These are phyloP conservation scores for Austrofundulus limnaeus DNA, from an alignment of 2,113 vertebrate genomes.

Conservation along the genomic window DNA sequence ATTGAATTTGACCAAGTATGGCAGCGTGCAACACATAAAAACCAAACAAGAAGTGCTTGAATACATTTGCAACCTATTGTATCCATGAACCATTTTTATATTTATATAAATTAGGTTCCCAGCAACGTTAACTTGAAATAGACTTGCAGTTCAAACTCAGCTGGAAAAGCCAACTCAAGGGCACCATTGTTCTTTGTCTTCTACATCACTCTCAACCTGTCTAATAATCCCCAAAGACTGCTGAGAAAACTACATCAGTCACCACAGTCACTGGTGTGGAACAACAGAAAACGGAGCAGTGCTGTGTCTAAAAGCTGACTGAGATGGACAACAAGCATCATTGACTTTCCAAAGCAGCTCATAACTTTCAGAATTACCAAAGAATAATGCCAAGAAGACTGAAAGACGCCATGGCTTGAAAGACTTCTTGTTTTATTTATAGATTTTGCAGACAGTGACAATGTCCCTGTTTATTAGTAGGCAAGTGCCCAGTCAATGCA, in stretches of 20 bases:
- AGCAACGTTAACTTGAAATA: not conserved
- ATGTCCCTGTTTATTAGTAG: slow-evolving; percentile 8
- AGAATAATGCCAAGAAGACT: slow-evolving; percentile 31
- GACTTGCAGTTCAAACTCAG: not conserved
- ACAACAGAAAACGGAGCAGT: slow-evolving; percentile 31
- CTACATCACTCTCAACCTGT: slow-evolving; percentile 25
- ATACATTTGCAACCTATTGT: no score
- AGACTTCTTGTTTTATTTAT: slow-evolving; percentile 27
- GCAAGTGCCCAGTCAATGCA: slow-evolving; percentile 25
- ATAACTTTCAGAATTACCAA: slow-evolving; percentile 34
- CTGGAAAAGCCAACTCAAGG: not conserved
- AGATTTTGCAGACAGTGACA: slow-evolving; percentile 26
- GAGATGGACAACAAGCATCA: slow-evolving; percentile 32
- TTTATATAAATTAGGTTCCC: not conserved
- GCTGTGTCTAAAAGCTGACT: slow-evolving; percentile 15
- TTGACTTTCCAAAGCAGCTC: slow-evolving; percentile 19
- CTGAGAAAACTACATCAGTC: slow-evolving; percentile 23
- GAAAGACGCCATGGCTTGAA: slow-evolving; percentile 5
- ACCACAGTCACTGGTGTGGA: slow-evolving; percentile 40
- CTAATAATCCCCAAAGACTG: slow-evolving; percentile 30
- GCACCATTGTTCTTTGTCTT: slow-evolving; percentile 2
- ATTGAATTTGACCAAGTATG: no score
- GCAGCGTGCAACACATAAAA: no score
- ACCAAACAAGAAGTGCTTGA: no score
- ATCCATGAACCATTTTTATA: slow-evolving; percentile 26